These are phyloP conservation scores for Muricea muricata DNA, from an alignment of 92 coral and sea anemone species.

Conservation along the genomic window DNA sequence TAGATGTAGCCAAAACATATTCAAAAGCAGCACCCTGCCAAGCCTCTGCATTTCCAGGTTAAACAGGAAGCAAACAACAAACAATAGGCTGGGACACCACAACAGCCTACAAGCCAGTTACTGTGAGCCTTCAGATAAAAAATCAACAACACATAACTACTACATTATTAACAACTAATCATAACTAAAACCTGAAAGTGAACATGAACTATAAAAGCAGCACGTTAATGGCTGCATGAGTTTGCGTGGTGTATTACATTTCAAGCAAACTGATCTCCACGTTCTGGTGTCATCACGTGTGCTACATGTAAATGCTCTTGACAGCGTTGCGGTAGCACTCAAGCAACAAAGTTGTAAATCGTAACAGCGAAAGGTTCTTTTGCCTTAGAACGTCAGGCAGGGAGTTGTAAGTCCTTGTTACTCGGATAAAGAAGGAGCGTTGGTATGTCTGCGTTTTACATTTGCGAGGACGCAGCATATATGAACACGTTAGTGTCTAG, in stretches of 20 bases:
- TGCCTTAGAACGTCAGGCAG: background rate
- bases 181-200: background rate
- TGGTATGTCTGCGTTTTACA: constrained; percentile 2
- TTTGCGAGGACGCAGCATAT: constrained; percentile 7
- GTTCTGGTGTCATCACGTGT: background rate
- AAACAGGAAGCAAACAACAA: background rate
- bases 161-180: background rate
- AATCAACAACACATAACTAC: background rate
- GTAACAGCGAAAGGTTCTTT: background rate
- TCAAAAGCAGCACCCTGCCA: background rate
- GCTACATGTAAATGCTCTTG: background rate
- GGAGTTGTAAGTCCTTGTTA: constrained; percentile 1
- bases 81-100: background rate
- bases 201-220: constrained; percentile 12
- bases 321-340: background rate
- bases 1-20: background rate
- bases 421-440: constrained; percentile 13
- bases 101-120: background rate
- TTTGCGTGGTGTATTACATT: background rate
- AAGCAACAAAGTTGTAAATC: background rate
- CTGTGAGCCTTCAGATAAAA: background rate
- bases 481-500: background rate
- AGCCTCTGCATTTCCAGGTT: background rate
- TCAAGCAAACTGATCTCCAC: background rate
- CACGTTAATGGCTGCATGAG: constrained; percentile 5